Evolutionary conservation across 2,113 vertebrate species (phyloP).

Genomic region (Cottus gobio): DNA sequence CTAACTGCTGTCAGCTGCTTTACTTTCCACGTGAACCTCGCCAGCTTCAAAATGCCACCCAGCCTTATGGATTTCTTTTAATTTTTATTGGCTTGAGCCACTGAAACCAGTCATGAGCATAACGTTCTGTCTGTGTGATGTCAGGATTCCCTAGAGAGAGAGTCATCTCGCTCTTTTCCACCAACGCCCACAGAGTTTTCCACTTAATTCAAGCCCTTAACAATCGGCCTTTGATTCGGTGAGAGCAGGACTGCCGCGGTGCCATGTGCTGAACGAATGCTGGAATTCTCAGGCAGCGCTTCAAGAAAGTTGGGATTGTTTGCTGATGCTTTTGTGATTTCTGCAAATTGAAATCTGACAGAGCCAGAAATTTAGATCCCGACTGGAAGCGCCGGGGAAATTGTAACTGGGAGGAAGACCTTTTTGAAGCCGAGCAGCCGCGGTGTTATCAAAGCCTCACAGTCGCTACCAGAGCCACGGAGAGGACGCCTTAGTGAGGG

Average conservation of each 20-base stretch:
- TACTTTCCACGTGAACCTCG: neutral
- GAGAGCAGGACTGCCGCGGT: constrained; percentile 34
- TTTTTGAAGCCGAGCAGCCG: constrained; percentile 58
- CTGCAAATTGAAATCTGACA: constrained; percentile 28
- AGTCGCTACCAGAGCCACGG: constrained; percentile 38
- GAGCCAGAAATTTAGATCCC: constrained; percentile 31
- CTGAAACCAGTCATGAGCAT: constrained; percentile 45
- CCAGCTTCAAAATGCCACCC: constrained; percentile 41
- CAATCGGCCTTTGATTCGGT: constrained; percentile 70
- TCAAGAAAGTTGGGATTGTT: constrained; percentile 55
- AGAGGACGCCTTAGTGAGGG: constrained; percentile 43
- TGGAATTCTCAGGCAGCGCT: constrained; percentile 50
- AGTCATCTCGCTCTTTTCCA: constrained; percentile 73
- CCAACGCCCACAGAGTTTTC: constrained; percentile 69
- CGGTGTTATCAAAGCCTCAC: constrained; percentile 59
- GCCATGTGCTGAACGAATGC: constrained; percentile 58
- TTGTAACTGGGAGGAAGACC: constrained; percentile 47
- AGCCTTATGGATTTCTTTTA: constrained; percentile 36
- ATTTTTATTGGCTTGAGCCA: constrained; percentile 8
- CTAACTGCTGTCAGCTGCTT: neutral
- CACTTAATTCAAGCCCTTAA: constrained; percentile 63
- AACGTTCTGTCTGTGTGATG: constrained; percentile 68
- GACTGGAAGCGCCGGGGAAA: constrained; percentile 22
- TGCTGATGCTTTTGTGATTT: constrained; percentile 25
- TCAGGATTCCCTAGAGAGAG: constrained; percentile 68